These are phyloP conservation scores for Trichosurus vulpecula DNA, from an alignment of 2,797 vertebrate species.

Conservation along the genomic window DNA sequence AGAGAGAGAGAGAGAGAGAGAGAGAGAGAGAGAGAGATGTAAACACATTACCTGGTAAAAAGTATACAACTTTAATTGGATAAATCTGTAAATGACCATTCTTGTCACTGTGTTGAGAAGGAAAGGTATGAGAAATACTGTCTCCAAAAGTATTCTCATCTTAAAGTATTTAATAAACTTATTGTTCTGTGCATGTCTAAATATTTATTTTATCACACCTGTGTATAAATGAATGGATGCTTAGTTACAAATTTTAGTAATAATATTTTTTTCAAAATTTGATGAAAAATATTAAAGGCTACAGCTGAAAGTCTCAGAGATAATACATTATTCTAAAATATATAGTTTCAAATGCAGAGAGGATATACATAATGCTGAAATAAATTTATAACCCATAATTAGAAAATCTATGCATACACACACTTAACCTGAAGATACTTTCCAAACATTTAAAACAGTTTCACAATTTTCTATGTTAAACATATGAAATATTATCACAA, in stretches of 20 bases:
- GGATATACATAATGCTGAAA: background rate
- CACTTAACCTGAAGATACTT: background rate
- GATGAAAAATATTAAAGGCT: background rate
- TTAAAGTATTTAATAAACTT: background rate
- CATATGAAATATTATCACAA: background rate
- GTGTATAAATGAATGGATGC: background rate
- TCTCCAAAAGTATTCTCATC: slow-evolving; percentile 46
- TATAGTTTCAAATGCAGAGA: slow-evolving; percentile 25
- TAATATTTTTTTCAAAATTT: background rate
- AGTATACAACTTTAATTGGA: background rate
- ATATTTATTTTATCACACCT: background rate
- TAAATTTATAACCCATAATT: background rate
- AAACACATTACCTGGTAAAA: background rate
- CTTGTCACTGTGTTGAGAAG: slow-evolving; percentile 15
- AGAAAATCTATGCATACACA: background rate
- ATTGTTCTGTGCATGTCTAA: slow-evolving; percentile 1
- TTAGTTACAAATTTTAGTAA: background rate
- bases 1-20: too few species aligned
- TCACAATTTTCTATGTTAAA: background rate
- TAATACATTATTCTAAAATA: background rate
- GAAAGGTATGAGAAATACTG: slow-evolving; percentile 3
- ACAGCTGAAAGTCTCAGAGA: slow-evolving; percentile 9
- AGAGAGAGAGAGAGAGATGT: too few species aligned
- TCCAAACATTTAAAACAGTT: background rate
- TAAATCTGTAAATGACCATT: slow-evolving; percentile 27